Conservation (phyloP, 1,140 invertebrate species). For the Lanistes nyassanus region DNA sequence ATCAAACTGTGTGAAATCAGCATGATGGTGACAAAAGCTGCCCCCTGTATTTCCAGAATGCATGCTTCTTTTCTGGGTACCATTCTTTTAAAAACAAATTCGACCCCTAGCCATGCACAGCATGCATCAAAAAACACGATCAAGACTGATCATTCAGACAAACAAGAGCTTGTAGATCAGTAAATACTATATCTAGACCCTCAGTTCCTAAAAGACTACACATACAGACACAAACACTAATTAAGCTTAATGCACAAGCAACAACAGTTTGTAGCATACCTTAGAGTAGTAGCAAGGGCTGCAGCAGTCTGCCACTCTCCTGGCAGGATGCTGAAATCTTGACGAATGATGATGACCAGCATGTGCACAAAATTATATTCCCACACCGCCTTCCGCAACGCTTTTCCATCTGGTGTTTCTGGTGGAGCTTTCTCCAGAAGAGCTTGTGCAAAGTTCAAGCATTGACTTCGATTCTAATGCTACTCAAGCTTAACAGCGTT, state of each 20-base stretch:
- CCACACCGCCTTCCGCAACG: conserved; percentile 53
- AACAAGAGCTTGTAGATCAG: too few relatives aligned
- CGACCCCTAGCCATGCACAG: too few relatives aligned
- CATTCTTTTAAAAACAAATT: too few relatives aligned
- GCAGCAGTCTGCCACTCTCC: conserved; percentile 62
- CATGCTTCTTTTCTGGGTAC: too few relatives aligned
- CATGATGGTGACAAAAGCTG: too few relatives aligned
- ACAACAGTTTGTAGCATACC: conserved; percentile 36
- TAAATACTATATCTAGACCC: too few relatives aligned
- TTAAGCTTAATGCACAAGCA: neutral
- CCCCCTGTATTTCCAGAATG: too few relatives aligned
- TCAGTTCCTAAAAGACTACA: too few relatives aligned
- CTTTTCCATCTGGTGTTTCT: conserved; percentile 41
- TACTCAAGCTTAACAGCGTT: too few relatives aligned
- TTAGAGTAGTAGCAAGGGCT: conserved; percentile 51
- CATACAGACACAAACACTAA: too few relatives aligned
- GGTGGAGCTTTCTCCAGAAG: conserved; percentile 46
- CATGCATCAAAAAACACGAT: too few relatives aligned
- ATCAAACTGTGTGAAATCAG: conserved; percentile 1
- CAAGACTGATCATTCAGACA: neutral
- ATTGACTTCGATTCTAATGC: too few relatives aligned
- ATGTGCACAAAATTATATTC: conserved; percentile 60
- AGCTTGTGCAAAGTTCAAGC: conserved; percentile 37
- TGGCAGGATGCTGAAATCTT: conserved; percentile 56
- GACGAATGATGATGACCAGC: conserved; percentile 57